Base-by-base conservation (phyloP, 2,113 vertebrate species). In the Fulica atra region DNA sequence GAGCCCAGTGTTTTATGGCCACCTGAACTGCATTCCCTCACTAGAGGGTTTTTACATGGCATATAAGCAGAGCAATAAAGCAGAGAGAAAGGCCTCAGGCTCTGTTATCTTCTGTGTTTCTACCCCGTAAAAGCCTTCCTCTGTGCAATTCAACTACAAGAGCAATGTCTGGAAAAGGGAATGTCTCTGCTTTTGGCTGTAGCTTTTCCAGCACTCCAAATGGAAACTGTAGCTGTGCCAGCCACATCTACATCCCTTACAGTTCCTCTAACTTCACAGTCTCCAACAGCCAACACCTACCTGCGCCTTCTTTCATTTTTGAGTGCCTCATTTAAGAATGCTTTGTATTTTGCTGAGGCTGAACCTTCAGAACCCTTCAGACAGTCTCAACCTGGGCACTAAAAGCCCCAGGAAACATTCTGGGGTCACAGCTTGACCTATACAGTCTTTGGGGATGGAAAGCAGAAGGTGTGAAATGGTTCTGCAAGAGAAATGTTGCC, bases 361-460 rank as follows among this genome's bases (percentile, higher is more conserved):
- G 1, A 31, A 29, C 7, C 16, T 4, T 42, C 4, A 0, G 11
- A 66, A 24, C 28, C 33, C 35, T 56, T 56, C 42, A 21, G 13
- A 21, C 3, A 16, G 48, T n/a, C 65, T n/a, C 70, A 21, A 25
- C 16, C 10, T 2, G 28, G 20, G 35, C 61, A 31, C 17, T 7
- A 14, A 53, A 36, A 73, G 20, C 12, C 76, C 20, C 63, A 8
- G 29, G 15, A 36, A 33, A 28, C 0, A 0, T 53, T 42, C 0
- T 26, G 54, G 51, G 64, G 7, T 77, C 26, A 10, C 36, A n/a
- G 20, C 38, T 53, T 31, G 63, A 56, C 33, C 66, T 33, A 50
- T 1, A 16, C n/a, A 33, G 40, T 1, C 13, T 4, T 9, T 2
- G 0, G 5, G 18, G 40, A 31, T 6, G 31, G 53, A 40, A 61